phyloP scores from a whole-genome alignment of 2,797 vertebrate genomes.

The Alauda arvensis region DNA sequence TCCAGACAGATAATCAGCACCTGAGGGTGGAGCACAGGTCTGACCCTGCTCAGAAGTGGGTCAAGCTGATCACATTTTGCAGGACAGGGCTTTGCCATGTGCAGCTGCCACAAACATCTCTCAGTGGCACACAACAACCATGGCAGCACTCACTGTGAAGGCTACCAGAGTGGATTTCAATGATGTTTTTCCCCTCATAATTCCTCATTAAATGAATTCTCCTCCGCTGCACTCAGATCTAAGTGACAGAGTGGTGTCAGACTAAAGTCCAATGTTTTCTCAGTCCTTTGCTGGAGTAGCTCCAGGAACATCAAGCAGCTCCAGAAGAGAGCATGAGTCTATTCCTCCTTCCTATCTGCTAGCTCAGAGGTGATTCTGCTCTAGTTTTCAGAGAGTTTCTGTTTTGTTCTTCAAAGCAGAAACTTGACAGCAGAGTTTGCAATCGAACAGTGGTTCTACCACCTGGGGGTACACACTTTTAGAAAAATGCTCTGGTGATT shows the following conservation, averaged over 20 bases:
- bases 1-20: slow-evolving; percentile 31
- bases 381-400: background rate
- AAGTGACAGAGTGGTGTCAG: background rate
- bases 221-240: background rate
- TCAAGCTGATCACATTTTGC: background rate
- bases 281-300: background rate
- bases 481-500: background rate
- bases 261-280: background rate
- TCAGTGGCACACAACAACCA: background rate
- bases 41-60: slow-evolving; percentile 26
- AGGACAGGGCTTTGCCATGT: background rate
- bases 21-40: background rate
- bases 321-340: background rate
- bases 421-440: background rate
- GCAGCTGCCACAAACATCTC: background rate
- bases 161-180: background rate
- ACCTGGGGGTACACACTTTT: background rate
- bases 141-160: background rate
- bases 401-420: background rate
- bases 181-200: background rate
- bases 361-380: background rate
- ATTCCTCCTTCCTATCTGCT: background rate
- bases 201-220: background rate
- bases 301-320: background rate
- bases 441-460: background rate